A percentile compares a stretch with the other conserved stretches of the same genome.
phyloP scores from a whole-genome alignment of 2,113 vertebrate species.

The Pteronura brasiliensis region DNA sequence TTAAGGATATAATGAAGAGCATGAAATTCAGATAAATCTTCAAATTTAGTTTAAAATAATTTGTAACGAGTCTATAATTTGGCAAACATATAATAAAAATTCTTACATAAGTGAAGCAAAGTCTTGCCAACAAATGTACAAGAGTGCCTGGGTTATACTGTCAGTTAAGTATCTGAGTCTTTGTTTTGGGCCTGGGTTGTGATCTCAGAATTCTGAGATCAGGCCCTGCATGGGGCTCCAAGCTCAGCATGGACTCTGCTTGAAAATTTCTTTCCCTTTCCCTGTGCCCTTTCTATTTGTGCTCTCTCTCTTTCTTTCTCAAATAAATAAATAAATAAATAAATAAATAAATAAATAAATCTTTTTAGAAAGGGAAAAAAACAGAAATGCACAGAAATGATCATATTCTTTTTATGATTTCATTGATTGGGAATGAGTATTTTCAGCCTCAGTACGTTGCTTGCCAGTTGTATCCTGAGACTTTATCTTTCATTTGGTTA shows the following conservation, averaged over 20 bases:
- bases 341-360: background rate
- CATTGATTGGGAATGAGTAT: background rate
- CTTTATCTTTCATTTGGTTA: background rate
- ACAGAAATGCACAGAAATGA: background rate
- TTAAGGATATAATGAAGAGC: background rate
- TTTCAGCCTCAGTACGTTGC: background rate
- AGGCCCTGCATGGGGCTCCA: background rate
- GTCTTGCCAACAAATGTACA: background rate
- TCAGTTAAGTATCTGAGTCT: background rate
- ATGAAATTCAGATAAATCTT: background rate
- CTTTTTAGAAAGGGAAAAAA: background rate
- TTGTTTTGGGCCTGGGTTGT: background rate
- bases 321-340: background rate
- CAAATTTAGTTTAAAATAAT: conserved; percentile 24
- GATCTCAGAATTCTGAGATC: background rate
- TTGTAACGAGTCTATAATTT: background rate
- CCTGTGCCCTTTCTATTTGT: background rate
- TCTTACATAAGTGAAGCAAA: background rate
- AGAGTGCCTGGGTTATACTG: background rate
- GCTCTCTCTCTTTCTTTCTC: background rate
- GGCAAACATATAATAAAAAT: background rate
- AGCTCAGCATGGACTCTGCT: background rate
- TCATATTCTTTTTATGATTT: background rate
- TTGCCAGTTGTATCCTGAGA: background rate
- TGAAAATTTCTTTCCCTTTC: background rate